Evolutionary conservation across 2,113 vertebrate genomes (phyloP).

Genomic region (Cricetomys ansorgei): DNA sequence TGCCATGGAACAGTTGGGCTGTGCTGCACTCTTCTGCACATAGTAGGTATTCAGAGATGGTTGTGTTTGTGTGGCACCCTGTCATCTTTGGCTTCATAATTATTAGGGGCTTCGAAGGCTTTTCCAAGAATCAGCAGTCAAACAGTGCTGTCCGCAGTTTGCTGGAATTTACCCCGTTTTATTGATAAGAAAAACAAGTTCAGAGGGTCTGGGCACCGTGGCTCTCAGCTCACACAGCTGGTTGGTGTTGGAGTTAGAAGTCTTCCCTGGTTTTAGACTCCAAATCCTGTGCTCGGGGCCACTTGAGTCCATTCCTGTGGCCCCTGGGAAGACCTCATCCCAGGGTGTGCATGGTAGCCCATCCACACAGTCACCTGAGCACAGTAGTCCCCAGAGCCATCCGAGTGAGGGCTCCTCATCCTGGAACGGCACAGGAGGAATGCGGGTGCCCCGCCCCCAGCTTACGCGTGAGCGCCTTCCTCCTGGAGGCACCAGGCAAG

Average conservation of each 20-base stretch:
- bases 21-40: neutral
- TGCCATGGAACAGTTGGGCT: fast-evolving
- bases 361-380: neutral
- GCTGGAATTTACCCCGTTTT: neutral
- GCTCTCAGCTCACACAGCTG: neutral
- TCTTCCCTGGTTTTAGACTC: neutral
- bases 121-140: neutral
- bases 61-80: neutral
- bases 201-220: neutral
- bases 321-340: neutral
- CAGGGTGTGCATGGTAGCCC: neutral
- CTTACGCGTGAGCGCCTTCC: neutral
- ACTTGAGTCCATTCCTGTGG: neutral
- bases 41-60: neutral
- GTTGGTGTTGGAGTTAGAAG: neutral
- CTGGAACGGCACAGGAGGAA: neutral
- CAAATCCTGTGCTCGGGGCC: neutral
- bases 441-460: neutral
- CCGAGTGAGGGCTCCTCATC: neutral
- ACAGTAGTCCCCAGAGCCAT: neutral
- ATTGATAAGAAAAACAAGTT: neutral
- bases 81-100: neutral
- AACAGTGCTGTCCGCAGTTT: neutral
- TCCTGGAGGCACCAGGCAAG: neutral
- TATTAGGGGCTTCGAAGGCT: neutral